A percentile compares a stretch with the other conserved stretches of the same genome.
phyloP scores from a whole-genome alignment of 2,113 vertebrate genomes.

The Bostrychus sinensis region DNA sequence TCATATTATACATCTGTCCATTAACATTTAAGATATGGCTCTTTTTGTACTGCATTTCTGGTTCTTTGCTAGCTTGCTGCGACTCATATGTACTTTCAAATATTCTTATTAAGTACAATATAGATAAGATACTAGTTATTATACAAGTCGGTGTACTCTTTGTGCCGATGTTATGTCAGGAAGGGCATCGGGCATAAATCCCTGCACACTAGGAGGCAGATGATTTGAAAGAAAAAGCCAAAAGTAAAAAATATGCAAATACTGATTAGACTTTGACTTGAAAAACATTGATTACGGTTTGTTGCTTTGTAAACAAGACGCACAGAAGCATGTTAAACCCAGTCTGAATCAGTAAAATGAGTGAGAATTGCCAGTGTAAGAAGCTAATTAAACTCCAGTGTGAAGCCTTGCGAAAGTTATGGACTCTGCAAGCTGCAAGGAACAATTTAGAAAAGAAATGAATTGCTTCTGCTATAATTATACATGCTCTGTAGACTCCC shows the following conservation, averaged over 20 bases:
- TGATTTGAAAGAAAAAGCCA: not conserved
- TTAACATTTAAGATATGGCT: too few relatives aligned
- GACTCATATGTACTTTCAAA: too few relatives aligned
- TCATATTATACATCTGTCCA: too few relatives aligned
- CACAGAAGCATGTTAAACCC: conserved; percentile 1
- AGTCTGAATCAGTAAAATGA: not conserved
- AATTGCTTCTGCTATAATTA: conserved; percentile 46
- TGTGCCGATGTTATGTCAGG: too few relatives aligned
- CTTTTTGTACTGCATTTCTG: too few relatives aligned
- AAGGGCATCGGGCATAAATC: too few relatives aligned
- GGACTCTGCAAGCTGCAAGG: conserved; percentile 1
- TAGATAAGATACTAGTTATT: too few relatives aligned
- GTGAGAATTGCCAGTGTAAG: conserved; percentile 25
- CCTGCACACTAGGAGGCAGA: not conserved
- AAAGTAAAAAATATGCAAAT: not conserved
- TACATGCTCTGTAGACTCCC: conserved; percentile 23
- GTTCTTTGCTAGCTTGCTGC: too few relatives aligned
- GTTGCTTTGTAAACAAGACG: not conserved
- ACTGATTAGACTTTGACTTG: not conserved
- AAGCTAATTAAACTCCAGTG: conserved; percentile 32
- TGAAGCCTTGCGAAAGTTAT: conserved; percentile 10
- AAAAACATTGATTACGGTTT: not conserved
- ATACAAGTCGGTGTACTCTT: too few relatives aligned
- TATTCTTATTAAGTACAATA: too few relatives aligned
- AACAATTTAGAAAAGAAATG: conserved; percentile 37